Conservation (phyloP, 1,140 invertebrate species). For the Drosophila pallidifrons region DNA sequence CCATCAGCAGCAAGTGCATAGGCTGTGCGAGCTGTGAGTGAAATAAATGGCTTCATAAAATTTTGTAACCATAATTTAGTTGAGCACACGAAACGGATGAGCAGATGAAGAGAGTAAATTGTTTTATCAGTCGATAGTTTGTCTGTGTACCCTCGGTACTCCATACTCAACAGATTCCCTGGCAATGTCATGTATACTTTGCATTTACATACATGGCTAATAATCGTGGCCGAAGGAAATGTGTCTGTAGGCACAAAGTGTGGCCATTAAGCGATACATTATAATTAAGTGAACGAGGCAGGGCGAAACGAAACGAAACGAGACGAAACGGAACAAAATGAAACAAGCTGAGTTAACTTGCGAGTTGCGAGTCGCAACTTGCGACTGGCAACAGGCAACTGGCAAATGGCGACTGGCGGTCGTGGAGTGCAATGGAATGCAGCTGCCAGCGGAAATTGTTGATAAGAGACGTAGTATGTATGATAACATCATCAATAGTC, state of each 20-base stretch:
- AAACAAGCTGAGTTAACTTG: constrained; percentile 12
- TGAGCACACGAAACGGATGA: constrained; percentile 29
- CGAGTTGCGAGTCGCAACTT: not conserved
- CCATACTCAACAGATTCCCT: not conserved
- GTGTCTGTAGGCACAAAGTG: constrained; percentile 61
- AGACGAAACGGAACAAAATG: not conserved
- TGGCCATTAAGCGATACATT: constrained; percentile 74
- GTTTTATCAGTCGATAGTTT: constrained; percentile 72
- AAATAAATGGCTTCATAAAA: constrained; percentile 83
- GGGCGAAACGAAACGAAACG: constrained; percentile 23
- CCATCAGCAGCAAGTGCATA: constrained; percentile 13
- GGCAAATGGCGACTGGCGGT: not conserved
- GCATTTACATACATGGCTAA: constrained; percentile 38
- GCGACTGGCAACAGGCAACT: no score
- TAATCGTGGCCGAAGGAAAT: constrained; percentile 47
- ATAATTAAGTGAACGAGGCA: constrained; percentile 67
- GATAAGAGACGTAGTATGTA: constrained; percentile 57
- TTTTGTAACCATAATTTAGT: constrained; percentile 78
- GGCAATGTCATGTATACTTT: constrained; percentile 15
- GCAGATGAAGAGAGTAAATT: constrained; percentile 59
- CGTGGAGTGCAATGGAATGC: constrained; percentile 29
- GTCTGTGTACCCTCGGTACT: constrained; percentile 2
- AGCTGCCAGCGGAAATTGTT: constrained; percentile 76
- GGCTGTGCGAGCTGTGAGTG: constrained; percentile 53
- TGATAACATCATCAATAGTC: constrained; percentile 80